Conservation (phyloP, 1,140 invertebrate species). For the Pararge aegeria region DNA sequence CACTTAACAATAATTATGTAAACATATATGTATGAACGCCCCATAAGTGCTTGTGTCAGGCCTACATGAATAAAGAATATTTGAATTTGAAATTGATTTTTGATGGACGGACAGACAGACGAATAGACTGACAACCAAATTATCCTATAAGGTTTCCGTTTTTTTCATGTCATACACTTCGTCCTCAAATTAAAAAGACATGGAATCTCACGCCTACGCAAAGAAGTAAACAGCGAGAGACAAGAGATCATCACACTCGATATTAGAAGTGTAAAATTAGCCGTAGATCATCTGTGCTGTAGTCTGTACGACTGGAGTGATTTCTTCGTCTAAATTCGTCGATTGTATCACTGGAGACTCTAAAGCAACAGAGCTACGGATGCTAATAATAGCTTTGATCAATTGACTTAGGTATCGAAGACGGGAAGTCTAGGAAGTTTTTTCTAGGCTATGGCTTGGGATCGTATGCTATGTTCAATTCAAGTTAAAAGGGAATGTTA, state of each 20-base stretch:
- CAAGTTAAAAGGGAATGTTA: no score
- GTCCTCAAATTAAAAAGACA: neutral
- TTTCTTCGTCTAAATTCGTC: slow-evolving; percentile 41
- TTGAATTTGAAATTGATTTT: no score
- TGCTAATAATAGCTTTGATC: slow-evolving; percentile 32
- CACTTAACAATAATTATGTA: no score
- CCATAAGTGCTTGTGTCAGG: no score
- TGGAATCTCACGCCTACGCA: slow-evolving; percentile 10
- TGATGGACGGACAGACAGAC: no score
- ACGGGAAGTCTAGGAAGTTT: slow-evolving; percentile 29
- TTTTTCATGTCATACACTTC: no score
- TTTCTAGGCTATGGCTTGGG: neutral
- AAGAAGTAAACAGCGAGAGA: slow-evolving; percentile 12
- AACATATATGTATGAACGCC: no score
- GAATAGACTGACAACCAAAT: no score
- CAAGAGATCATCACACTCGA: slow-evolving; percentile 13
- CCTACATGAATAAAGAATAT: no score
- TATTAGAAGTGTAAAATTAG: slow-evolving; percentile 26
- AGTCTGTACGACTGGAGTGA: slow-evolving; percentile 25
- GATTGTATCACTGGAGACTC: slow-evolving; percentile 40
- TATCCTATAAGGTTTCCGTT: no score
- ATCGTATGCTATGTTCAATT: no score
- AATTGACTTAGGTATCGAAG: slow-evolving; percentile 28
- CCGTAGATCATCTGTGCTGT: slow-evolving; percentile 27
- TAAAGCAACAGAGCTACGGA: slow-evolving; percentile 33